These are phyloP conservation scores for Pheosia tremula DNA, from an alignment of 2,888 invertebrate species.

Conservation along the genomic window DNA sequence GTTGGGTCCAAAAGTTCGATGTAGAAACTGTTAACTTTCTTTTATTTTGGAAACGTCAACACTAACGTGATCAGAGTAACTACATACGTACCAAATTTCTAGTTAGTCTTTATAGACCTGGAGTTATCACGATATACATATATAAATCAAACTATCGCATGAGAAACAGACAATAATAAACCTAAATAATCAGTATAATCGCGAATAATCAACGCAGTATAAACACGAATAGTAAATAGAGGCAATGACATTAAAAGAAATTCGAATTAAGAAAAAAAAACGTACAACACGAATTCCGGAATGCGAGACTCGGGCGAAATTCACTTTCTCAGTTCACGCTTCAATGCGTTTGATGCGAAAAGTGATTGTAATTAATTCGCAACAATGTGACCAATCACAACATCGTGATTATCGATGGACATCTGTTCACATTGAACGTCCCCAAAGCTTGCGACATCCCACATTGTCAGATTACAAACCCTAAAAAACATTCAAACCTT, in stretches of 20 bases:
- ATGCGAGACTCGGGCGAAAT: conserved; percentile 38
- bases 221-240: conserved; percentile 18
- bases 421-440: neutral
- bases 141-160: conserved; percentile 31
- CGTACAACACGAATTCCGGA: conserved; percentile 35
- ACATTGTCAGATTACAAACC: too few relatives aligned
- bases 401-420: neutral
- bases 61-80: too few relatives aligned
- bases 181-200: conserved; percentile 24
- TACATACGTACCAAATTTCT: too few relatives aligned
- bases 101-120: too few relatives aligned
- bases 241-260: conserved; percentile 33
- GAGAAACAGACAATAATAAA: conserved; percentile 29
- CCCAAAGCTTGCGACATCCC: neutral
- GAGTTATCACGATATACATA: neutral
- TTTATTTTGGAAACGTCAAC: too few relatives aligned
- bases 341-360: conserved; percentile 25
- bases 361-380: conserved; percentile 6
- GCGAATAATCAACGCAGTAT: conserved; percentile 22
- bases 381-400: neutral
- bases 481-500: too few relatives aligned
- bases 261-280: conserved; percentile 35
- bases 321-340: conserved; percentile 37
- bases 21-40: too few relatives aligned
- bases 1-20: too few relatives aligned